A percentile compares a stretch with the other conserved stretches of the same genome.
Evolutionary conservation across 2,113 vertebrate genomes (phyloP).

Genomic region (Carassius auratus): DNA sequence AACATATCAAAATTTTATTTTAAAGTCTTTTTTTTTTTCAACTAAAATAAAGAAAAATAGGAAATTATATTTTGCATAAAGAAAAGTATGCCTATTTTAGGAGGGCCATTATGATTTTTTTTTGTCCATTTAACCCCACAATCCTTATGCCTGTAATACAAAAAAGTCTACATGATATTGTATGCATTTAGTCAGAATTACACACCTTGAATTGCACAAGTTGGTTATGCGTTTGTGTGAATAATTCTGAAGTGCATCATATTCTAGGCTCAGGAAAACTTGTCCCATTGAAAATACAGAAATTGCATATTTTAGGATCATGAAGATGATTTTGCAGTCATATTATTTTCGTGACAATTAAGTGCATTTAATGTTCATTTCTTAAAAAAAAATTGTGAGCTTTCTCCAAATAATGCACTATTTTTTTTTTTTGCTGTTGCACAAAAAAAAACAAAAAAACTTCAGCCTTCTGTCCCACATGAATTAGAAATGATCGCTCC

Average conservation of each 20-base stretch:
- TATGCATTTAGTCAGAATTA: too few species aligned
- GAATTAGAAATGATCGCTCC: constrained; percentile 29
- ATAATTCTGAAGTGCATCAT: not conserved
- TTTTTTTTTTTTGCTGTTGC: not conserved
- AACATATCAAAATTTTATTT: not conserved
- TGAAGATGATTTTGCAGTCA: not conserved
- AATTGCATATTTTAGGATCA: too few species aligned
- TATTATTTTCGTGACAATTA: not conserved
- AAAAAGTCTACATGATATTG: too few species aligned
- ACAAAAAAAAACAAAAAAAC: not conserved
- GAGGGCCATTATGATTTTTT: not conserved
- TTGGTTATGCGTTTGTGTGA: not conserved
- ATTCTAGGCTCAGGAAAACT: not conserved
- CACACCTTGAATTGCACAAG: not conserved
- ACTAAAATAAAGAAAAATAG: not conserved
- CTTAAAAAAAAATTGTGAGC: not conserved
- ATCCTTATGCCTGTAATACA: too few species aligned
- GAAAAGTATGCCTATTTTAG: not conserved
- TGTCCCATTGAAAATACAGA: too few species aligned
- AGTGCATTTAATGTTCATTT: not conserved
- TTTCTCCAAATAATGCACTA: not conserved
- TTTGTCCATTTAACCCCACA: not conserved
- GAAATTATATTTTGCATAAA: not conserved
- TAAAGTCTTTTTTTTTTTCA: not conserved
- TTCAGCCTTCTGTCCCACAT: constrained; percentile 7